Base-by-base conservation (phyloP, 2,113 vertebrate genomes). In the Pipra filicauda region DNA sequence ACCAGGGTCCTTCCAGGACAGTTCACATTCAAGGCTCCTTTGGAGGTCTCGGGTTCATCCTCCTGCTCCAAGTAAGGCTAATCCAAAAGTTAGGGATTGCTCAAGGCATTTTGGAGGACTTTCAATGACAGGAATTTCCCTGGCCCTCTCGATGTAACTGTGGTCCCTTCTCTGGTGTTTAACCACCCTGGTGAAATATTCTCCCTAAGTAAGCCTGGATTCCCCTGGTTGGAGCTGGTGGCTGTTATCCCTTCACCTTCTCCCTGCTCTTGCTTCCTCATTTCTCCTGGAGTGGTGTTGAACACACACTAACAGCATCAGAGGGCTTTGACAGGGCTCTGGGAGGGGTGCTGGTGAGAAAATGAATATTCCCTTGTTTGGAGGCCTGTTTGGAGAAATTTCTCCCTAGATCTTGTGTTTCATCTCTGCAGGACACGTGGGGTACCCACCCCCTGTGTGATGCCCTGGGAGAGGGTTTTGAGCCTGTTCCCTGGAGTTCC, bases 361-460 rank as follows among this genome's bases (percentile, higher is more conserved):
- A 20, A 43, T 6, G 3, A 24, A 23, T 0, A 0, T 39, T 30
- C 31, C 5, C 49, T 31, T 58, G 24, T 23, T 44, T 39, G 77
- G 57, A 59, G 5, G 16, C 11, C 39, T 44, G 4, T 15, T 9
- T 31, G 48, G 52, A 48, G 76, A 59, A 14, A 27, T 49, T 72
- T 43, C 20, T 51, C 24, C 49, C n/a, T 6, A 18, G 8, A 8
- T 11, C 35, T 37, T 39, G 5, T 24, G 39, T 65, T 73, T 64
- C 12, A 14, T 18, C 62, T 10, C 71, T 21, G 37, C 22, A 59
- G 85, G 52, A 28, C 11, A 7, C 0, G 0, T 14, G 48, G 35
- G 28, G 15, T 24, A 2, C 26, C 65, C 0, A 0, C 8, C 49
- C 27, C 22, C 21, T 11, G 9, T 4, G 3, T 37, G 20, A 1